Conservation (phyloP, 2,888 invertebrate species). For the Melanostoma mellinum region DNA sequence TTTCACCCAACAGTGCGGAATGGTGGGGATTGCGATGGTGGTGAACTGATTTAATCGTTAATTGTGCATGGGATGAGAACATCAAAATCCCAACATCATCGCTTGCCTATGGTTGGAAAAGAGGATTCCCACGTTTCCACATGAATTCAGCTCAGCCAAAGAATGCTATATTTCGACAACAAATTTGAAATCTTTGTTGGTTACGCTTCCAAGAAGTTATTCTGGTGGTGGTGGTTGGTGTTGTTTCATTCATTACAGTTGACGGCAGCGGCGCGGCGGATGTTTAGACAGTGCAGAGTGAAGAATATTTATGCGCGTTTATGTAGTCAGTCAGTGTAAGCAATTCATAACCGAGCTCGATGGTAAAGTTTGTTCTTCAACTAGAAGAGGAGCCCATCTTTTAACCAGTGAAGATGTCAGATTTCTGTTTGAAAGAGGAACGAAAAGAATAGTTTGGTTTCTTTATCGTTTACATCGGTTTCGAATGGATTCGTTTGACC, state of each 20-base stretch:
- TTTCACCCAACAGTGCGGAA: constrained; percentile 12
- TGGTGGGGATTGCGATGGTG: not conserved
- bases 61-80: constrained; percentile 71
- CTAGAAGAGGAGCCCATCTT: constrained; percentile 32
- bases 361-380: constrained; percentile 45
- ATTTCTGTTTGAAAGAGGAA: constrained; percentile 32
- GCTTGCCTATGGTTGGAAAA: not conserved
- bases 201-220: constrained; percentile 43
- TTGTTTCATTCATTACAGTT: constrained; percentile 47
- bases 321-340: constrained; percentile 18
- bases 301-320: constrained; percentile 53
- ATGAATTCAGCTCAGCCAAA: constrained; percentile 18
- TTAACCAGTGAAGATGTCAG: constrained; percentile 38
- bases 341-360: constrained; percentile 42
- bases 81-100: constrained; percentile 45
- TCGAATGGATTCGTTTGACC: constrained; percentile 70
- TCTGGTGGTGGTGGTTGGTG: not conserved
- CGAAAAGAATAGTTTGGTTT: constrained; percentile 30
- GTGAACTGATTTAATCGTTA: constrained; percentile 66
- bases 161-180: constrained; percentile 57
- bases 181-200: constrained; percentile 41
- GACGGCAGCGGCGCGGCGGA: constrained; percentile 23
- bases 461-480: constrained; percentile 61
- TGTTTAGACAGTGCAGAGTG: constrained; percentile 28
- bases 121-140: constrained; percentile 68